Conservation (phyloP, 2,888 invertebrate species). For the Melolontha melolontha region DNA sequence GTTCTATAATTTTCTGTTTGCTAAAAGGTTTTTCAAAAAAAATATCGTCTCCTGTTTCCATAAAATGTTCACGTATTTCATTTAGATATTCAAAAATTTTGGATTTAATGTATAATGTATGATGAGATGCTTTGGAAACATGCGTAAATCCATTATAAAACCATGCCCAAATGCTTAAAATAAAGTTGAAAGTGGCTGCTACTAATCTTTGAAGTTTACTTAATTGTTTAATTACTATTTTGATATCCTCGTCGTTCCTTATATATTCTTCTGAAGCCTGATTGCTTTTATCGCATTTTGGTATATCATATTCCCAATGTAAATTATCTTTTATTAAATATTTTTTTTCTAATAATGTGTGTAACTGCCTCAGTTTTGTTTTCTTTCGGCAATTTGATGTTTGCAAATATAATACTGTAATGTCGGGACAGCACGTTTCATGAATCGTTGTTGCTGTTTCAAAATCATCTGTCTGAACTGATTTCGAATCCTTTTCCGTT, state of each 20-base stretch:
- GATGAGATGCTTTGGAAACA: too few species aligned
- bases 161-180: background rate
- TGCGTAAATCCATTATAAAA: too few species aligned
- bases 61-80: too few species aligned
- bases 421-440: background rate
- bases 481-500: constrained; percentile 16
- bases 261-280: background rate
- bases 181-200: background rate
- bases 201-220: background rate
- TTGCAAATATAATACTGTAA: constrained; percentile 18
- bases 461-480: constrained; percentile 12
- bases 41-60: too few species aligned
- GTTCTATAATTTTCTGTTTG: background rate
- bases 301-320: background rate
- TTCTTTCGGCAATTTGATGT: background rate
- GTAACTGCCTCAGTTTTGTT: constrained; percentile 14
- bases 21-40: too few species aligned
- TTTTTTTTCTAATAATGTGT: constrained; percentile 13
- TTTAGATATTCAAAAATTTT: too few species aligned
- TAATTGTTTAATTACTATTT: constrained; percentile 17
- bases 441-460: background rate
- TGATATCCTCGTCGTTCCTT: constrained; percentile 5
- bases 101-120: too few species aligned
- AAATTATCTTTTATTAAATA: background rate
- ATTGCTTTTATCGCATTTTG: constrained; percentile 13